These are phyloP conservation scores for Heptranchias perlo DNA, from an alignment of 2,113 vertebrate species.

Conservation along the genomic window DNA sequence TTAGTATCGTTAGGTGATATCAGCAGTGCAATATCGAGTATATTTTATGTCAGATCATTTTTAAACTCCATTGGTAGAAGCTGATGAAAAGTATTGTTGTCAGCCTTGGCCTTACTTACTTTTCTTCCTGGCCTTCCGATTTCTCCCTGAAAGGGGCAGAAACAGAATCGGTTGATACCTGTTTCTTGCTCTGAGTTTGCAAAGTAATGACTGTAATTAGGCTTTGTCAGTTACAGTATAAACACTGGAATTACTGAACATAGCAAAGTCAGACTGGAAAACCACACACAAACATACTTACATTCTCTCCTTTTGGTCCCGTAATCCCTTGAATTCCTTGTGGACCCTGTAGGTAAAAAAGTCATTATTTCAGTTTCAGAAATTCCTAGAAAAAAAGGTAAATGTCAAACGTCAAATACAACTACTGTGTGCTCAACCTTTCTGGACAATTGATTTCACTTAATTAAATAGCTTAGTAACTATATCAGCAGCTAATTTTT, in stretches of 20 bases:
- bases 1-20: background rate
- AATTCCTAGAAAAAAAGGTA: background rate
- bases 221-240: background rate
- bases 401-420: background rate
- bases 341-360: constrained; percentile 66
- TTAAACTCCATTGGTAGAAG: background rate
- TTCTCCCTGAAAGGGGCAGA: constrained; percentile 75
- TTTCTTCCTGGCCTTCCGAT: constrained; percentile 94
- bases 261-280: background rate
- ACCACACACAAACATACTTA: constrained; percentile 49
- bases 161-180: background rate
- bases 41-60: background rate
- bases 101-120: constrained; percentile 59
- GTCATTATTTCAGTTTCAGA: background rate
- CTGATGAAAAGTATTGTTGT: background rate
- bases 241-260: background rate
- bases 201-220: background rate
- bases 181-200: background rate
- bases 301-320: constrained; percentile 92
- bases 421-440: background rate
- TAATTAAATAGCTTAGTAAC: background rate
- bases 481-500: background rate
- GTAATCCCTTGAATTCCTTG: constrained; percentile 77
- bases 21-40: too few species aligned
- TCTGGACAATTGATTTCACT: background rate